Evolutionary conservation across 2,797 vertebrate species (phyloP).

Genomic region (Trachurus trachurus): DNA sequence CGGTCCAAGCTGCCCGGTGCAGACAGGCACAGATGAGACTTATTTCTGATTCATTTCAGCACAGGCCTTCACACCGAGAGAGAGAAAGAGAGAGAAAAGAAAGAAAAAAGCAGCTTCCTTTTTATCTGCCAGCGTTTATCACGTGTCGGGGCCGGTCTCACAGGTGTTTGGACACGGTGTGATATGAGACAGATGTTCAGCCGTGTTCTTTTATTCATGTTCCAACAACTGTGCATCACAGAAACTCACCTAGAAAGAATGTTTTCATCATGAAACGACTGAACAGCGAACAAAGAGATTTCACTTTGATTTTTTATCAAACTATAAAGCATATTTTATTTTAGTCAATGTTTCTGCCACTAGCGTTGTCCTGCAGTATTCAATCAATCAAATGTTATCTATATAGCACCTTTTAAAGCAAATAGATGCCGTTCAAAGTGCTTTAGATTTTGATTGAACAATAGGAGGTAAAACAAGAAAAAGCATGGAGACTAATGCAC

Average conservation of each 20-base stretch:
- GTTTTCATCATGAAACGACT: too few relatives aligned
- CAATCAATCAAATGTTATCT: too few relatives aligned
- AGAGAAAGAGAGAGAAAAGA: too few relatives aligned
- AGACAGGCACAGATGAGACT: constrained; percentile 54
- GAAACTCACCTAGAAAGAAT: not conserved
- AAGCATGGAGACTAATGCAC: too few relatives aligned
- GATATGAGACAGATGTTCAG: constrained; percentile 21
- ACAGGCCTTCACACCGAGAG: constrained; percentile 14
- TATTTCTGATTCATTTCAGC: constrained; percentile 64
- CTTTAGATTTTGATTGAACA: too few relatives aligned
- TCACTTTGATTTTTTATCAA: too few relatives aligned
- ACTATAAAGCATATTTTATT: too few relatives aligned
- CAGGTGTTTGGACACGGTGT: constrained; percentile 5
- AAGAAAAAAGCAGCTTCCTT: not conserved
- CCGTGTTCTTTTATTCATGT: not conserved
- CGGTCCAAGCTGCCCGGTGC: constrained; percentile 40
- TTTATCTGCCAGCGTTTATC: constrained; percentile 4
- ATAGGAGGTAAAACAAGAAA: too few relatives aligned
- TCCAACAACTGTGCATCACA: not conserved
- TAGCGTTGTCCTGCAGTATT: not conserved
- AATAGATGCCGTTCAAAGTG: too few relatives aligned
- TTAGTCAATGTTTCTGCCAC: not conserved
- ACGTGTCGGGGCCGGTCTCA: not conserved
- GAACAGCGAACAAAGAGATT: not conserved
- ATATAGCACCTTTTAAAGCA: too few relatives aligned